Evolutionary conservation across 2,113 vertebrate species (phyloP).

Genomic region (Gracilinanus agilis): DNA sequence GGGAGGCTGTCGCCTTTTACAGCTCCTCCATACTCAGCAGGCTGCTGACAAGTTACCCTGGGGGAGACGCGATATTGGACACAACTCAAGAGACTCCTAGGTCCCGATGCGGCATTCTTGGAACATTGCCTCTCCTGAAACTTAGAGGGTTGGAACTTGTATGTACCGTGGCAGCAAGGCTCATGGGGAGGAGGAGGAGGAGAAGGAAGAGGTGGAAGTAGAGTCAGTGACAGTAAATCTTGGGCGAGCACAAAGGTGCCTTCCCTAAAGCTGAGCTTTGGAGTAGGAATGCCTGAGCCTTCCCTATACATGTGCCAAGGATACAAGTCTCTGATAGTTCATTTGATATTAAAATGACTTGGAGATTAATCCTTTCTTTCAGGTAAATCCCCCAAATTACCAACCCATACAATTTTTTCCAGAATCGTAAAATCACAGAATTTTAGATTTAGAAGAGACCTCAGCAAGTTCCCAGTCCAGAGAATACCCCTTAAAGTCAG

Average conservation of each 20-base stretch:
- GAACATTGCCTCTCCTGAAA: slow-evolving; percentile 66
- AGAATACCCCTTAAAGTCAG: background rate
- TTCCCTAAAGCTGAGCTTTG: background rate
- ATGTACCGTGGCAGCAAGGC: slow-evolving; percentile 45
- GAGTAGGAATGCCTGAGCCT: background rate
- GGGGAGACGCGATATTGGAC: slow-evolving; percentile 71
- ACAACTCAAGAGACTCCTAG: slow-evolving; percentile 69
- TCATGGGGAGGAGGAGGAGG: slow-evolving; percentile 51
- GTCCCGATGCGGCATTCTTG: slow-evolving; percentile 72
- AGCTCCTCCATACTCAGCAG: slow-evolving; percentile 63
- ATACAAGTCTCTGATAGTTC: background rate
- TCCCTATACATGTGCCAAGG: background rate
- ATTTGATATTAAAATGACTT: slow-evolving; percentile 9
- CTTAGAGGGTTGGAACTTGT: background rate
- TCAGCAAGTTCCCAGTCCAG: background rate
- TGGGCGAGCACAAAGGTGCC: slow-evolving; percentile 62
- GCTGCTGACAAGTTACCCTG: slow-evolving; percentile 75
- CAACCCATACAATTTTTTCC: background rate
- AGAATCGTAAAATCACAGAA: background rate
- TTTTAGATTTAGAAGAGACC: background rate
- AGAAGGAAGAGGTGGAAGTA: background rate
- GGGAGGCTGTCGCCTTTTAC: slow-evolving; percentile 73
- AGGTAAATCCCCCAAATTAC: background rate
- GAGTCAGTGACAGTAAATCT: background rate
- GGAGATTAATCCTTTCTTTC: slow-evolving; percentile 8